A percentile compares a stretch with the other conserved stretches of the same genome.
Evolutionary conservation across 2,797 vertebrate genomes (phyloP).

Genomic region (Sternotherus odoratus): DNA sequence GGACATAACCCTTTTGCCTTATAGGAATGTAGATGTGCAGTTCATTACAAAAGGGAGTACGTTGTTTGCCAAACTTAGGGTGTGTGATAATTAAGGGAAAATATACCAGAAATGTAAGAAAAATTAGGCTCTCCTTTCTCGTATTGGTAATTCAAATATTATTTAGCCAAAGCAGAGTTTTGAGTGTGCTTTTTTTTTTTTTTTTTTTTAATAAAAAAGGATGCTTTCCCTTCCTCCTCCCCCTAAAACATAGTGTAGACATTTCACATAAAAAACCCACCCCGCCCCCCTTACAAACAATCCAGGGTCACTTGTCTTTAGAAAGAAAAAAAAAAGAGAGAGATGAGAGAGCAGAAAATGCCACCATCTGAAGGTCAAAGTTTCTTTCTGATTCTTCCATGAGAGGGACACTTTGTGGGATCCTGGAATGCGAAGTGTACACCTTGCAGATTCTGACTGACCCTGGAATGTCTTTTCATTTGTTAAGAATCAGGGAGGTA

Average conservation of each 20-base stretch:
- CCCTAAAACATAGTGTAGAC: neutral
- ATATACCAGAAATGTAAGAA: slow-evolving; percentile 1
- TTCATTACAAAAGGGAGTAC: slow-evolving; percentile 20
- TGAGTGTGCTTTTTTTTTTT: neutral
- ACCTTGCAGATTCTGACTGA: neutral
- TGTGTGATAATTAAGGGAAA: neutral
- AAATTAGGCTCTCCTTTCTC: neutral
- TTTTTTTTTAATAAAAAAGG: neutral
- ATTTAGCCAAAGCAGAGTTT: neutral
- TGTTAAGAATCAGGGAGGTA: too few relatives aligned
- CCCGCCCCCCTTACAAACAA: rapidly evolving
- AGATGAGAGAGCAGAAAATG: neutral
- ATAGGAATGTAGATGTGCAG: slow-evolving; percentile 16
- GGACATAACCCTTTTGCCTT: neutral
- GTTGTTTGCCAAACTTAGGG: neutral
- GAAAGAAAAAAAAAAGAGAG: neutral
- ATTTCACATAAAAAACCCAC: neutral
- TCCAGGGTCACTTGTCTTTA: neutral
- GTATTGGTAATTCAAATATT: neutral
- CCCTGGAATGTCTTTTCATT: neutral
- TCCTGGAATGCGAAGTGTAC: neutral
- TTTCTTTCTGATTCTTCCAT: neutral
- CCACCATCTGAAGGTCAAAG: neutral
- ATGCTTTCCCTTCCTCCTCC: neutral
- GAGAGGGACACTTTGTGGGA: neutral